These are phyloP conservation scores for Nothocercus nigrocapillus DNA, from an alignment of 2,113 vertebrate species.

Conservation along the genomic window DNA sequence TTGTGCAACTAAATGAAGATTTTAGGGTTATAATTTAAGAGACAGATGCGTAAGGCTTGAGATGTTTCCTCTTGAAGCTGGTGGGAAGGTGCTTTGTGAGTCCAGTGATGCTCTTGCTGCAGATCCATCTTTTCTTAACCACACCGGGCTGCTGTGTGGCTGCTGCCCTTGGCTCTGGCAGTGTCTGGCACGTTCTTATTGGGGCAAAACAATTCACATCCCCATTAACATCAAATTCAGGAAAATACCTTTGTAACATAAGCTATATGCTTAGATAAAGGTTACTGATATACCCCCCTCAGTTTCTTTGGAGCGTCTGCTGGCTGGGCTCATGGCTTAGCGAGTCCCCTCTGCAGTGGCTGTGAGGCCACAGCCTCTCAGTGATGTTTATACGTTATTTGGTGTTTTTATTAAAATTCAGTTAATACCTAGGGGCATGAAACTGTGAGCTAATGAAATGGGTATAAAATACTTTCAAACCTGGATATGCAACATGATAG, in stretches of 20 bases:
- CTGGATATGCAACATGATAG: neutral
- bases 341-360: neutral
- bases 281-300: neutral
- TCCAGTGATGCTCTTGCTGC: neutral
- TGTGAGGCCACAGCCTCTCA: neutral
- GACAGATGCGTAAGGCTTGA: neutral
- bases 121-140: neutral
- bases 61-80: neutral
- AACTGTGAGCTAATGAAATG: neutral
- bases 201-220: neutral
- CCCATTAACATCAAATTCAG: neutral
- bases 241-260: neutral
- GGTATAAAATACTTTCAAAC: neutral
- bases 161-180: neutral
- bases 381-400: neutral
- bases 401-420: neutral
- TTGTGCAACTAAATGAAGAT: neutral
- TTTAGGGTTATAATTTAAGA: neutral
- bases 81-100: neutral
- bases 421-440: neutral
- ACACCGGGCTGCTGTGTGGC: rapidly evolving
- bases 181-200: neutral
- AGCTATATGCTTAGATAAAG: neutral
- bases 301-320: neutral
- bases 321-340: neutral